phyloP scores from a whole-genome alignment of 2,113 vertebrate genomes.

The Morone chrysops region DNA sequence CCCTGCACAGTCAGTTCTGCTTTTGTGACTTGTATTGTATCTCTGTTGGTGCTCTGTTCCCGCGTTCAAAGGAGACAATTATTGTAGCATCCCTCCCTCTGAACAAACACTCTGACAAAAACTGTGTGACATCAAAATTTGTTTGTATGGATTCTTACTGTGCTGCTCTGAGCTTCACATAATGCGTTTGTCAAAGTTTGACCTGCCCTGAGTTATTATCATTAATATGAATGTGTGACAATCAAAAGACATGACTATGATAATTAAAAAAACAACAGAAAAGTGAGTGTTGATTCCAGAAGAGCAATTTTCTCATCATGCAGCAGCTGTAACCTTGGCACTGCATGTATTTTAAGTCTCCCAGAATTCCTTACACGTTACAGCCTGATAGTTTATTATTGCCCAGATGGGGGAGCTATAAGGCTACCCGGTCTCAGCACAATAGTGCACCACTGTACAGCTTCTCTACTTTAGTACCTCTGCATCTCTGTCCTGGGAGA shows the following conservation, averaged over 20 bases:
- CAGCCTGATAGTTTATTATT: slow-evolving; percentile 11
- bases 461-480: slow-evolving; percentile 20
- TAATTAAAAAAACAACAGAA: slow-evolving; percentile 5
- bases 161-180: slow-evolving; percentile 23
- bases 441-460: slow-evolving; percentile 11
- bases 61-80: slow-evolving; percentile 66
- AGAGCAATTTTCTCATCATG: slow-evolving; percentile 28
- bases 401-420: slow-evolving; percentile 78
- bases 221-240: slow-evolving; percentile 5
- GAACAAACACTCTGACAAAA: slow-evolving; percentile 40
- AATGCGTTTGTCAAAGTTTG: slow-evolving; percentile 31
- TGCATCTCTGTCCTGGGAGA: slow-evolving; percentile 58
- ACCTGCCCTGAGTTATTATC: not conserved
- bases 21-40: slow-evolving; percentile 58
- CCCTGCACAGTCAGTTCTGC: slow-evolving; percentile 49
- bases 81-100: slow-evolving; percentile 29
- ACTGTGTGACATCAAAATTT: slow-evolving; percentile 41
- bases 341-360: slow-evolving; percentile 23
- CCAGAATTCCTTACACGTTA: slow-evolving; percentile 4
- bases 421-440: slow-evolving; percentile 42
- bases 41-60: slow-evolving; percentile 57
- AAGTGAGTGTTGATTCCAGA: slow-evolving; percentile 17
- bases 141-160: slow-evolving; percentile 49
- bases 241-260: slow-evolving; percentile 13
- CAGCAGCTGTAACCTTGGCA: slow-evolving; percentile 46